A percentile compares a stretch with the other conserved stretches of the same genome.
phyloP scores from a whole-genome alignment of 2,888 invertebrate species.

The Malacosoma neustria region DNA sequence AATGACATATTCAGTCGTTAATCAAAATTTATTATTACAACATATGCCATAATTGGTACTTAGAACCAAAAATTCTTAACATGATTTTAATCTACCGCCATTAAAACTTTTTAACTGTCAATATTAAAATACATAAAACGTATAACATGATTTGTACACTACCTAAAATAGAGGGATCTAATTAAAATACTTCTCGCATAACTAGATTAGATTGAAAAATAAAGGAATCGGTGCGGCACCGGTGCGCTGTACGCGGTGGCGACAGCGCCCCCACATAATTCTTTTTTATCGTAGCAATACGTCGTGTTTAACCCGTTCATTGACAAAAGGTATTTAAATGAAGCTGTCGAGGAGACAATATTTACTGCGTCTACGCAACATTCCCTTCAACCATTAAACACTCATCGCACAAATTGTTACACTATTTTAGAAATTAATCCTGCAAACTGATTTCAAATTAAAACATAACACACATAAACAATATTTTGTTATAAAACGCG shows the following conservation, averaged over 20 bases:
- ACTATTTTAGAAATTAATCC: slow-evolving; percentile 1
- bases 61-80: too few species aligned
- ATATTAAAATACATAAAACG: not conserved
- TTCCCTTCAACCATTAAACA: slow-evolving; percentile 44
- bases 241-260: slow-evolving; percentile 22
- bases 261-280: slow-evolving; percentile 52
- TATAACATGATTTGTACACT: too few species aligned
- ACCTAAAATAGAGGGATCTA: slow-evolving; percentile 22
- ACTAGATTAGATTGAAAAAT: slow-evolving; percentile 48
- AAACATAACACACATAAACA: too few species aligned
- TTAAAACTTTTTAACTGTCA: too few species aligned
- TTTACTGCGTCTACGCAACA: slow-evolving; percentile 56
- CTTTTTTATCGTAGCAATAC: slow-evolving; percentile 61
- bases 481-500: too few species aligned
- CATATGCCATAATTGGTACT: too few species aligned
- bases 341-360: slow-evolving; percentile 66
- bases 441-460: too few species aligned
- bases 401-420: slow-evolving; percentile 31
- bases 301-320: slow-evolving; percentile 69
- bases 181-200: slow-evolving; percentile 64
- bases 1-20: too few species aligned
- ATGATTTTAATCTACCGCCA: too few species aligned
- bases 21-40: too few species aligned
- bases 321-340: slow-evolving; percentile 75
- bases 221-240: slow-evolving; percentile 33